Evolutionary conservation across 2,797 vertebrate genomes (phyloP), one percentile per base, ranked within the genome.

Genomic region (Epinephelus malabaricus): DNA sequence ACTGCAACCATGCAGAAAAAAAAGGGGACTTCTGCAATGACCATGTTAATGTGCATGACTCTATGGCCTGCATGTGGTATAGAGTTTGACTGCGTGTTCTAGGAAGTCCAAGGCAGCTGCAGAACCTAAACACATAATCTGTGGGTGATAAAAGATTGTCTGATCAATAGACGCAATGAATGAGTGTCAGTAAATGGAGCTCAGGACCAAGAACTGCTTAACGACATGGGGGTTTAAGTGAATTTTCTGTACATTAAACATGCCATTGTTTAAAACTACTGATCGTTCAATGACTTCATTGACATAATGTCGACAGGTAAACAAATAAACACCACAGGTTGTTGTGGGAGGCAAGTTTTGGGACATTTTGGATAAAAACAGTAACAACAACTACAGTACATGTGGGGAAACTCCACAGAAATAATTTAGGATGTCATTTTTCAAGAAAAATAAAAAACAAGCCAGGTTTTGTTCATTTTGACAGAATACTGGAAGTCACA

Each of bases 81-180:
- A 38, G 34, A 68, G 60, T 73, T 82, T 13, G 55, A 64, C 46
- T 65, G 63, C 38, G 6, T 64, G 76, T 76, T 68, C 69, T 10
- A 70, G 75, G 87, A 92, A 89, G 92, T 93, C 95, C 94, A 90
- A 92, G 92, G 92, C 91, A 94, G 92, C 92, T 91, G 95, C 91
- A 94, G 89, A 85, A 89, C 71, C 55, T 66, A 69, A 87, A 89
- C 86, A 92, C 90, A 89, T 56, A 94, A 90, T 83, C 87, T 64
- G 58, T 73, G 49, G 46, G 15, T 91, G 88, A 79, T 80, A 76
- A 90, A 89, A 89, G 94, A 94, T 92, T 95, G 93, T 95, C 91
- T 88, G 83, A 90, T 92, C 88, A 84, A 61, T 69, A 88, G 70
- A 94, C 82, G 81, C 69, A 82, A 71, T 62, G 76, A 74, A 88